phyloP scores from a whole-genome alignment of 2,888 invertebrate species.

The Malacosoma neustria region DNA sequence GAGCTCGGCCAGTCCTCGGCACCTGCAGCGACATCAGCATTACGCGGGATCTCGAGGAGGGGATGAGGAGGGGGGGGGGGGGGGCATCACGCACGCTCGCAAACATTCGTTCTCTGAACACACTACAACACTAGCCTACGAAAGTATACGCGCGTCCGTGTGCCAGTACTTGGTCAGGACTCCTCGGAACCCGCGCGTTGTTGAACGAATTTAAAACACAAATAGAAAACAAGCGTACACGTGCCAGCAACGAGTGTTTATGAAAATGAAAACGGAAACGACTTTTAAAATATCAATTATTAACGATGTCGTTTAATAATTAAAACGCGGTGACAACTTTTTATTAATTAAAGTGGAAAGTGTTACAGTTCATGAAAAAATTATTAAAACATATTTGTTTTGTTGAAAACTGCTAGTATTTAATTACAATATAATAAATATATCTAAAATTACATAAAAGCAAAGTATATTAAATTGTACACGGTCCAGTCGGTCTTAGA shows the following conservation, averaged over 20 bases:
- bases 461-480: no score
- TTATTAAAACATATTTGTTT: no score
- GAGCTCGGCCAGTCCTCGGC: constrained; percentile 67
- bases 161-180: constrained; percentile 48
- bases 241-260: constrained; percentile 54
- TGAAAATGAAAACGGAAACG: constrained; percentile 6
- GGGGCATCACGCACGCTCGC: constrained; percentile 33
- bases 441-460: no score
- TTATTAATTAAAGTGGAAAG: no score
- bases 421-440: no score
- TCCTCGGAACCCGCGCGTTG: constrained; percentile 50
- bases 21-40: constrained; percentile 69
- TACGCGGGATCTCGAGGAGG: constrained; percentile 85
- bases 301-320: no score
- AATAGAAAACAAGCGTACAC: constrained; percentile 60
- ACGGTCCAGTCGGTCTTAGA: constrained; percentile 7
- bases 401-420: no score
- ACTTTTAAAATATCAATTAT: no score
- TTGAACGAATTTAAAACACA: constrained; percentile 20
- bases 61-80: constrained; percentile 40
- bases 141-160: constrained; percentile 60
- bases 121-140: constrained; percentile 38
- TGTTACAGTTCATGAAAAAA: no score
- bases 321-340: no score
- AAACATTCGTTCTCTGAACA: constrained; percentile 15